phyloP scores from a whole-genome alignment of 2,113 vertebrate genomes.

The Bubo scandiacus region DNA sequence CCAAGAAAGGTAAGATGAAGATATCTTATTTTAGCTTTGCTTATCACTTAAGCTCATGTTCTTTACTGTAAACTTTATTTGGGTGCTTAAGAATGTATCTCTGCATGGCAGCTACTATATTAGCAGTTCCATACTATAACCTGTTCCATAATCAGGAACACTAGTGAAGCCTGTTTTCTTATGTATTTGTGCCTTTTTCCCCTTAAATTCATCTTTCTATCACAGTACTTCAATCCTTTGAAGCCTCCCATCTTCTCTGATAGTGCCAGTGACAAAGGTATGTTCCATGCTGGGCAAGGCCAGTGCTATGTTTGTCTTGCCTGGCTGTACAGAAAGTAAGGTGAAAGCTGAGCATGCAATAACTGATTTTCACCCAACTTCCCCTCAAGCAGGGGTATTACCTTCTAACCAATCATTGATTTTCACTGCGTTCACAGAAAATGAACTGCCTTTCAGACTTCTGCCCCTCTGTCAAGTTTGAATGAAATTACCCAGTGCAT shows the following conservation, averaged over 20 bases:
- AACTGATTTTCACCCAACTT: neutral
- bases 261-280: neutral
- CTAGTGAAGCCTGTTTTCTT: neutral
- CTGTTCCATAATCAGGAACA: neutral
- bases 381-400: neutral
- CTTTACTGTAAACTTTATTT: neutral
- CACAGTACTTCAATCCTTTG: neutral
- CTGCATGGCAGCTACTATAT: neutral
- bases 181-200: neutral
- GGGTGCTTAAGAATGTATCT: neutral
- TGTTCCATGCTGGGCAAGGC: neutral
- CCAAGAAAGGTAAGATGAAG: neutral
- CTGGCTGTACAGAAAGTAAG: neutral
- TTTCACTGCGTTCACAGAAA: neutral
- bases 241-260: neutral
- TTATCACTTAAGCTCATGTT: neutral
- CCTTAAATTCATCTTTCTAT: neutral
- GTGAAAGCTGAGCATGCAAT: neutral
- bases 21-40: neutral
- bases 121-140: neutral
- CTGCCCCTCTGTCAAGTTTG: neutral
- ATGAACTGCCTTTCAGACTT: neutral
- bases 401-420: neutral
- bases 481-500: neutral
- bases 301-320: neutral